These are phyloP conservation scores for Pterostichus madidus DNA, from an alignment of 2,888 invertebrate genomes.

Conservation along the genomic window DNA sequence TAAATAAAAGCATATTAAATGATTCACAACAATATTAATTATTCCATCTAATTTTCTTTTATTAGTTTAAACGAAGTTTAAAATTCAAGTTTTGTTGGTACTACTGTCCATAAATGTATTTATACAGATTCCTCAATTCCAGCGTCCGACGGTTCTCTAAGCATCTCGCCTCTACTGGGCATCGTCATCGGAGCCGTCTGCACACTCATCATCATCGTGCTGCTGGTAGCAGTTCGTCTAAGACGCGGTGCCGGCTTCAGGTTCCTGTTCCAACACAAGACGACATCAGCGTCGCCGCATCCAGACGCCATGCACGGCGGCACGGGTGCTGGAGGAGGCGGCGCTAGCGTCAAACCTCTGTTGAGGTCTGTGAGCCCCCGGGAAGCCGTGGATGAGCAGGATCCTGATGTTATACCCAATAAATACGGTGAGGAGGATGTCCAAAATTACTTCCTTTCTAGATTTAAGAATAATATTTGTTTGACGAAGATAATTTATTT, in stretches of 20 bases:
- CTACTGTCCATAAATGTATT: too few relatives aligned
- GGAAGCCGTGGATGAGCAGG: conserved; percentile 80
- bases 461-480: too few relatives aligned
- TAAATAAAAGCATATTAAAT: too few relatives aligned
- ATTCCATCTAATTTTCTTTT: too few relatives aligned
- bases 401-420: conserved; percentile 88
- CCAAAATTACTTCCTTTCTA: too few relatives aligned
- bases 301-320: conserved; percentile 70
- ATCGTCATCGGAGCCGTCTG: conserved; percentile 79
- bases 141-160: conserved; percentile 80
- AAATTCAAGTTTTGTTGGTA: too few relatives aligned
- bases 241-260: conserved; percentile 74
- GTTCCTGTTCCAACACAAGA: conserved; percentile 75
- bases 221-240: conserved; percentile 78
- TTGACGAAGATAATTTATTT: too few relatives aligned
- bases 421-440: conserved; percentile 82
- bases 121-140: conserved; percentile 69
- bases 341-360: conserved; percentile 73
- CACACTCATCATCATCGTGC: conserved; percentile 79
- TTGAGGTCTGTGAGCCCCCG: conserved; percentile 75
- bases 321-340: conserved; percentile 73
- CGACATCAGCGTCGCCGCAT: conserved; percentile 75
- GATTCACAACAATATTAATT: too few relatives aligned
- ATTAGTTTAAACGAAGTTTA: too few relatives aligned
- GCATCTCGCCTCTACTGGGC: conserved; percentile 80